phyloP scores from a whole-genome alignment of 2,888 invertebrate genomes.

The Tenthredo amoena region DNA sequence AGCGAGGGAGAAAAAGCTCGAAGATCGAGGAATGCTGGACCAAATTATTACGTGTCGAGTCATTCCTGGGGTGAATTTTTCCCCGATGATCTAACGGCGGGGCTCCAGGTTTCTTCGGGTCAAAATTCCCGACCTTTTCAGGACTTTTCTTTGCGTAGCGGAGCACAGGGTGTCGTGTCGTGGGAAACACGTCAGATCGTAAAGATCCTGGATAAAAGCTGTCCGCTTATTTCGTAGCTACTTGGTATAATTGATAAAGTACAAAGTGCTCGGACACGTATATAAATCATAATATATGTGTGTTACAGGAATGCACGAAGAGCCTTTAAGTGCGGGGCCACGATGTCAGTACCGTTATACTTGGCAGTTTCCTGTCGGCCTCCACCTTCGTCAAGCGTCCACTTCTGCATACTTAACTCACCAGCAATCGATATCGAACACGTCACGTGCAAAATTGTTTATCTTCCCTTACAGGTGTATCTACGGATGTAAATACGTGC shows the following conservation, averaged over 20 bases:
- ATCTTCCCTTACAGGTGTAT: not conserved
- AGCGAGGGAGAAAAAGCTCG: not conserved
- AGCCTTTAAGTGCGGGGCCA: conserved; percentile 61
- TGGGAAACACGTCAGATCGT: not conserved
- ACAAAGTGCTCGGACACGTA: not conserved
- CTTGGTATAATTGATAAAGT: not conserved
- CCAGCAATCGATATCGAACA: conserved; percentile 47
- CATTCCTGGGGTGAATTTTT: not conserved
- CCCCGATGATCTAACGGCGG: not conserved
- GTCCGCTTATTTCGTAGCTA: not conserved
- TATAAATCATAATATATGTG: conserved; percentile 29
- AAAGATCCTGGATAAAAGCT: not conserved
- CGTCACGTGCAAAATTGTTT: conserved; percentile 20
- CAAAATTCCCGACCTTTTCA: not conserved
- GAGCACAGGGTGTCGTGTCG: not conserved
- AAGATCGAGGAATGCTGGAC: conserved; percentile 17
- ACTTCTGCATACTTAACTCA: conserved; percentile 68
- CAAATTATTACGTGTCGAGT: conserved; percentile 24
- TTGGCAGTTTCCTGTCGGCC: conserved; percentile 73
- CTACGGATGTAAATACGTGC: not conserved
- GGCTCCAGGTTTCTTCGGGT: not conserved
- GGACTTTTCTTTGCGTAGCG: no score
- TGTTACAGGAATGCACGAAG: conserved; percentile 49
- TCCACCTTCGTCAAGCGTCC: conserved; percentile 63
- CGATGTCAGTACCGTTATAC: conserved; percentile 71